Conservation (phyloP, 2,797 vertebrate genomes). For the Lacerta agilis region DNA sequence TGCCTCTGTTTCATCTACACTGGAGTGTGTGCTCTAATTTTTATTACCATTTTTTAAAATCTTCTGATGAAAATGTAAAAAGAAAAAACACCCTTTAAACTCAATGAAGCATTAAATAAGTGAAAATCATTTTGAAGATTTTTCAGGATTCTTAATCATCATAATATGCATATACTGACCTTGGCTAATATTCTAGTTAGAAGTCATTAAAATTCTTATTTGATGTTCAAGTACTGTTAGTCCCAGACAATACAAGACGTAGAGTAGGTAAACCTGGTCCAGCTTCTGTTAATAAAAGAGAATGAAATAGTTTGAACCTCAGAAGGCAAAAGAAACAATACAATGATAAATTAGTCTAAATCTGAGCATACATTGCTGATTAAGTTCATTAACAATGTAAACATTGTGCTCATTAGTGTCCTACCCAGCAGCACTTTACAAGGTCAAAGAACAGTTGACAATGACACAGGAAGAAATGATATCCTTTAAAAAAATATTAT, state of each 20-base stretch:
- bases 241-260: background rate
- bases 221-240: background rate
- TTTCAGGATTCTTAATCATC: conserved; percentile 45
- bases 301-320: background rate
- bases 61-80: conserved; percentile 41
- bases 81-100: conserved; percentile 37
- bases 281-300: background rate
- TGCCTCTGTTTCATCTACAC: background rate
- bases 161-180: background rate
- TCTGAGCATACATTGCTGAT: conserved; percentile 15
- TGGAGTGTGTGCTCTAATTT: conserved; percentile 26
- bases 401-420: conserved; percentile 21
- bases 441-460: background rate
- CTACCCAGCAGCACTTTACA: background rate
- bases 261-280: background rate
- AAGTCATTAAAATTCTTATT: background rate
- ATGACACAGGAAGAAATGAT: background rate
- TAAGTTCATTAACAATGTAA: conserved; percentile 26
- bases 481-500: background rate
- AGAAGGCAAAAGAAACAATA: background rate
- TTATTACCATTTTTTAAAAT: conserved; percentile 38
- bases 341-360: conserved; percentile 16
- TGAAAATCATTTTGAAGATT: conserved; percentile 40
- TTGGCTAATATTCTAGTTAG: background rate
- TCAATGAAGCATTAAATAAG: conserved; percentile 39